Conservation (phyloP, 1,140 invertebrate species). For the Gonioctena quinquepunctata region DNA sequence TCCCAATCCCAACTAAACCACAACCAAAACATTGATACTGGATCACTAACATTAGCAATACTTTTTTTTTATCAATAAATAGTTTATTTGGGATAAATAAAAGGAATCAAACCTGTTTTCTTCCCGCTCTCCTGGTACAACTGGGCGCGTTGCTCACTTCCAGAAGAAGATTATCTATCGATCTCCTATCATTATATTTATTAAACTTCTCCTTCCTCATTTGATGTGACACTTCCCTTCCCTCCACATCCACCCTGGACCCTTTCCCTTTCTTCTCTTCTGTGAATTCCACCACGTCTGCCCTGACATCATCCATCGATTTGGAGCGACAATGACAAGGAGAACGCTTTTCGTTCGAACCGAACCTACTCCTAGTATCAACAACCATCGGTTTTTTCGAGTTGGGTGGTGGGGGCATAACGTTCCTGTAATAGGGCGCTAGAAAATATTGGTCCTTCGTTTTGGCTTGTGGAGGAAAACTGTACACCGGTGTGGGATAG, state of each 20-base stretch:
- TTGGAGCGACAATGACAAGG: constrained; percentile 66
- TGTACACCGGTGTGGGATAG: constrained; percentile 57
- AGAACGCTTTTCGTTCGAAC: constrained; percentile 44
- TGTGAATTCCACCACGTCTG: constrained; percentile 64
- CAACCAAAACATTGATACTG: no score
- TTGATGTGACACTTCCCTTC: constrained; percentile 58
- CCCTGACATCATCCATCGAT: constrained; percentile 71
- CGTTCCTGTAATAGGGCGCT: constrained; percentile 69
- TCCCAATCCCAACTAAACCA: no score
- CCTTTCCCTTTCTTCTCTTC: constrained; percentile 68
- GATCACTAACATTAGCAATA: no score
- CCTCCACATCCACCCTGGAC: constrained; percentile 66
- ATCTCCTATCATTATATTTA: constrained; percentile 58
- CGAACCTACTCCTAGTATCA: constrained; percentile 44
- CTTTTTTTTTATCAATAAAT: no score
- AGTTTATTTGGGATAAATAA: no score
- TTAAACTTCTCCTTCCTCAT: constrained; percentile 50
- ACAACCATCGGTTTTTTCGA: constrained; percentile 55
- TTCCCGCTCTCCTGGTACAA: constrained; percentile 45
- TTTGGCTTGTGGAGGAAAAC: constrained; percentile 54
- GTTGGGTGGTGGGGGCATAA: constrained; percentile 61
- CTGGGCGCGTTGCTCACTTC: constrained; percentile 50
- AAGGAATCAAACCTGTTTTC: constrained; percentile 33
- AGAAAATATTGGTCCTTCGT: constrained; percentile 68
- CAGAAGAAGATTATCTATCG: constrained; percentile 70